Conservation (phyloP, 2,888 invertebrate genomes). For the Cerastis leucographa region DNA sequence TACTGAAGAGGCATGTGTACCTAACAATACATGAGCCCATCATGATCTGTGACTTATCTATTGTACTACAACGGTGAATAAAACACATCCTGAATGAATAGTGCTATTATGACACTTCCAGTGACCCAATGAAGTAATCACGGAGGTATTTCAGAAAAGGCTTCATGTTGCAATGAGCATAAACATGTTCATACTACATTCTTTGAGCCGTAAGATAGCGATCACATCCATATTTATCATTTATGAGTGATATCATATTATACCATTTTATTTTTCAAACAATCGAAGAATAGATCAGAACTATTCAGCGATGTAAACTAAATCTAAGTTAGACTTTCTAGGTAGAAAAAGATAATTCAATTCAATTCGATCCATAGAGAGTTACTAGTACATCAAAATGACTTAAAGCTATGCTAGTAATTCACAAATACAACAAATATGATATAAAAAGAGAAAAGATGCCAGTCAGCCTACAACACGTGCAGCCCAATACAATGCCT, state of each 20-base stretch:
- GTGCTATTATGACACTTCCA: not conserved
- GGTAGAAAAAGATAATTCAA: not conserved
- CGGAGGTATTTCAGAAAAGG: not conserved
- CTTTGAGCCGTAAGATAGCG: not conserved
- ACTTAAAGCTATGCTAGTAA: too few species aligned
- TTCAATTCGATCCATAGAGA: too few species aligned
- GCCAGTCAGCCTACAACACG: too few species aligned
- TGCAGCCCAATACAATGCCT: too few species aligned
- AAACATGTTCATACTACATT: conserved; percentile 8
- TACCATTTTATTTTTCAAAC: not conserved
- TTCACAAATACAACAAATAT: too few species aligned
- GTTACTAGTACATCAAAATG: too few species aligned
- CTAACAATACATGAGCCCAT: not conserved
- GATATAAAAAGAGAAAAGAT: too few species aligned
- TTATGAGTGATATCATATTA: conserved; percentile 15
- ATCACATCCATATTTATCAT: conserved; percentile 31
- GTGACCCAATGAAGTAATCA: conserved; percentile 9
- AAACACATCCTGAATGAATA: conserved; percentile 20
- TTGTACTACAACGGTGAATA: not conserved
- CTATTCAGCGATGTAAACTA: not conserved
- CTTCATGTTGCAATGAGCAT: not conserved
- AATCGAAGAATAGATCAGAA: conserved; percentile 18
- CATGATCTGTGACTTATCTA: not conserved
- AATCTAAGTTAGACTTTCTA: not conserved
- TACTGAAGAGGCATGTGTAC: not conserved